Percentiles rank a stretch among this genome's conserved stretches.
Conservation (phyloP, 2,113 vertebrate species). For the Pelmatolapia mariae region DNA sequence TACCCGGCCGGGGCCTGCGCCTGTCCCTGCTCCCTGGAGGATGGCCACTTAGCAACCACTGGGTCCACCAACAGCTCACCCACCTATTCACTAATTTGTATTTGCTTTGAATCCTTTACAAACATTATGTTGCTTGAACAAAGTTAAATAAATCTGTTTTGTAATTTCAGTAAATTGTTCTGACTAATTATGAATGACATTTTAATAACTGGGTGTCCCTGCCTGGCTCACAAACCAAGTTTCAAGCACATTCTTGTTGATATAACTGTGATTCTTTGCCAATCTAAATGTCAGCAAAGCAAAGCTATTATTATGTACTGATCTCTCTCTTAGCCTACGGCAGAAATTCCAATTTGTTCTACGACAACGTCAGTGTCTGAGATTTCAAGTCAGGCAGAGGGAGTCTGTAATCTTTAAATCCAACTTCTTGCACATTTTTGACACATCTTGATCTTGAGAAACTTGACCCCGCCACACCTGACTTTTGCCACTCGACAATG, state of each 20-base stretch:
- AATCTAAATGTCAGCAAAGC: background rate
- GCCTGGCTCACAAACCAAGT: background rate
- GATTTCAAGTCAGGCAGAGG: background rate
- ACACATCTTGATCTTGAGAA: background rate
- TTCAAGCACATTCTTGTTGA: background rate
- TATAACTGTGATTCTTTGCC: background rate
- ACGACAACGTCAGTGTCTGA: background rate
- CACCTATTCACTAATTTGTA: background rate
- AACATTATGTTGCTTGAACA: background rate
- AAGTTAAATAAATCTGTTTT: background rate
- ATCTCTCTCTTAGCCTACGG: accelerated
- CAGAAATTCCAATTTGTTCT: background rate
- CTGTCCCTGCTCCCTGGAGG: too few relatives aligned
- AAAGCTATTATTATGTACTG: background rate
- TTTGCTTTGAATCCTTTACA: background rate
- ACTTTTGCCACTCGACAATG: background rate
- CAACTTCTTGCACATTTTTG: background rate
- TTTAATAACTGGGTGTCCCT: background rate
- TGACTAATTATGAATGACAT: background rate
- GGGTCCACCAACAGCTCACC: too few relatives aligned
- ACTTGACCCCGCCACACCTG: background rate
- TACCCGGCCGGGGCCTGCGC: too few relatives aligned
- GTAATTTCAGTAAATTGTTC: background rate
- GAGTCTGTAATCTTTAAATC: background rate
- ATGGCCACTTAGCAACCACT: too few relatives aligned